Conservation (phyloP, 2,797 vertebrate species). For the Argentina silus region DNA sequence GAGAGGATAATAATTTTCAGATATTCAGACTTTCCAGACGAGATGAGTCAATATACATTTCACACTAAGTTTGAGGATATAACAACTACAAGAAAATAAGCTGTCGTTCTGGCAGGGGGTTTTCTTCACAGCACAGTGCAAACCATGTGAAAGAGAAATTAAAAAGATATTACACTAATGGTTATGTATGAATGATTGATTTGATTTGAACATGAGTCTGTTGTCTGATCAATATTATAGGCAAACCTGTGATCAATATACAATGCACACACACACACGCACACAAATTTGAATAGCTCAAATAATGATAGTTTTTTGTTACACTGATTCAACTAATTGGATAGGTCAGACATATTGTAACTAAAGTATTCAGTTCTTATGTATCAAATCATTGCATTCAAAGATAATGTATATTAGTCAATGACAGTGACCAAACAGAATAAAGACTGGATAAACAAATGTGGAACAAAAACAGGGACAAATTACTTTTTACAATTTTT, state of each 20-base stretch:
- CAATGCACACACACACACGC: constrained; percentile 19
- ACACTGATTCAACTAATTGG: not conserved
- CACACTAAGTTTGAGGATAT: not conserved
- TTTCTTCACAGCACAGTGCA: constrained; percentile 1
- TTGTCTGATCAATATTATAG: not conserved
- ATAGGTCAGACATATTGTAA: not conserved
- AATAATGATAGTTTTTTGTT: not conserved
- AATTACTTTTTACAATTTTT: too few species aligned
- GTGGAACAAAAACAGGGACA: too few species aligned
- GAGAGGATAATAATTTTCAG: constrained; percentile 12
- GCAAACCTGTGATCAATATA: constrained; percentile 22
- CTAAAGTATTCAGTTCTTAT: too few species aligned
- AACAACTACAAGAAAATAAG: not conserved
- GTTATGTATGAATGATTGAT: constrained; percentile 27
- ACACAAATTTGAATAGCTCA: not conserved
- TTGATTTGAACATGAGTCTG: constrained; percentile 9
- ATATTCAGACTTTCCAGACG: constrained; percentile 5
- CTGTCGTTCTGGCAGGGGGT: not conserved
- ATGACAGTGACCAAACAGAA: too few species aligned
- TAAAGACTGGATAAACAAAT: too few species aligned
- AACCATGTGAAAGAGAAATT: not conserved
- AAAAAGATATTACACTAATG: not conserved
- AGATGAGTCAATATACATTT: not conserved
- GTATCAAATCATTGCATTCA: too few species aligned
- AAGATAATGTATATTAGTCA: too few species aligned